These are phyloP conservation scores for Stenolophus ochropezus DNA, from an alignment of 2,888 invertebrate species.

Conservation along the genomic window DNA sequence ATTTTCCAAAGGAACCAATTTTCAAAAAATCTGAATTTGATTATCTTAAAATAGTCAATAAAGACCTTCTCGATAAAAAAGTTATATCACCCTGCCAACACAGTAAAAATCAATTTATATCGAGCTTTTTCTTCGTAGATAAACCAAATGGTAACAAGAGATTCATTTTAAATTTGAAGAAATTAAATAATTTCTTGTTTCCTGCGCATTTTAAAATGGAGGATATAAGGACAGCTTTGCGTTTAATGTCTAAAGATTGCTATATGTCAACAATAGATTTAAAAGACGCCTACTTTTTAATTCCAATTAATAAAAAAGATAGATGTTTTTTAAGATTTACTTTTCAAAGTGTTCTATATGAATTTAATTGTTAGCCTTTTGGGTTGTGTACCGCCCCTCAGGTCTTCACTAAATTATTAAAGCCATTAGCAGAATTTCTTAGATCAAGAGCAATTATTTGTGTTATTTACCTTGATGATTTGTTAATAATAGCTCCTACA, in stretches of 20 bases:
- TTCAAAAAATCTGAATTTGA: not conserved
- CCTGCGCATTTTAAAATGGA: slow-evolving; percentile 61
- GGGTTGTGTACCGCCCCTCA: slow-evolving; percentile 61
- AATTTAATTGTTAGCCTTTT: slow-evolving; percentile 61
- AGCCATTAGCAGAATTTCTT: slow-evolving; percentile 57
- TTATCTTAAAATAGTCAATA: not conserved
- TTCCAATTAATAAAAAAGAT: slow-evolving; percentile 47
- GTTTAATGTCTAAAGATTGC: slow-evolving; percentile 30
- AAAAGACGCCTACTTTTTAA: slow-evolving; percentile 60
- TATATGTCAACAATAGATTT: slow-evolving; percentile 59
- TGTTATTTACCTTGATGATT: slow-evolving; percentile 63
- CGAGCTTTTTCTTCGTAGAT: slow-evolving; percentile 41
- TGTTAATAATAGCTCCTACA: slow-evolving; percentile 61
- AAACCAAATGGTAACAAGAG: slow-evolving; percentile 59
- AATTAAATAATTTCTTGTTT: slow-evolving; percentile 54
- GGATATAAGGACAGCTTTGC: slow-evolving; percentile 39
- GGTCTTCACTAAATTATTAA: slow-evolving; percentile 63
- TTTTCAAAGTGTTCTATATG: slow-evolving; percentile 53
- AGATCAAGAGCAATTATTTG: slow-evolving; percentile 58
- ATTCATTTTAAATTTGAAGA: slow-evolving; percentile 60
- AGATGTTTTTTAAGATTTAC: slow-evolving; percentile 61
- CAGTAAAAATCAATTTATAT: not conserved
- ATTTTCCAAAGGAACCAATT: not conserved
- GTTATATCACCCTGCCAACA: not conserved
- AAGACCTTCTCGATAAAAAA: not conserved